Evolutionary conservation across 1,140 invertebrate genomes (phyloP).

Genomic region (Hycleus cichorii): DNA sequence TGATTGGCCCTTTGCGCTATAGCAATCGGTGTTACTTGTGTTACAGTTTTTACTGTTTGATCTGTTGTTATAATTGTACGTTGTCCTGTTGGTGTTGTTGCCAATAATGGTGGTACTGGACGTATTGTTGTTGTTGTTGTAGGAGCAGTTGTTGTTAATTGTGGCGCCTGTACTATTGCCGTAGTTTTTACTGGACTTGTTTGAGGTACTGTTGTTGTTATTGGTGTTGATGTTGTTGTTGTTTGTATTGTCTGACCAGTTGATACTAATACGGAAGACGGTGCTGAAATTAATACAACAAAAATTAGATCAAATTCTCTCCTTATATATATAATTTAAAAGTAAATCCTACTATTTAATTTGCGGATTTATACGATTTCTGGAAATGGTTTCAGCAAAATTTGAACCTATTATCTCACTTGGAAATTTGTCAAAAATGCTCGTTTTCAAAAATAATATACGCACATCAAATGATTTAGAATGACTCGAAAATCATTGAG

Average conservation of each 20-base stretch:
- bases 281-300: background rate
- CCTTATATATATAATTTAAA: no score
- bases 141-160: constrained; percentile 11
- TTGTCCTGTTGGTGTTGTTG: constrained; percentile 30
- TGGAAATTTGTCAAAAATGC: no score
- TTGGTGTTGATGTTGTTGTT: constrained; percentile 12
- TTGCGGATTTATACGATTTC: no score
- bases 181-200: constrained; percentile 39
- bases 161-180: background rate
- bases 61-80: constrained; percentile 28
- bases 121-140: constrained; percentile 35
- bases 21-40: constrained; percentile 23
- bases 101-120: constrained; percentile 34
- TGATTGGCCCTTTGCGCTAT: constrained; percentile 34
- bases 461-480: no score
- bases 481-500: no score
- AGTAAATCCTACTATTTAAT: no score
- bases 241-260: constrained; percentile 20
- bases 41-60: constrained; percentile 19
- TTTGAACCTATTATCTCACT: no score
- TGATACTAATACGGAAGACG: constrained; percentile 3
- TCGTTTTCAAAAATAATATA: no score
- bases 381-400: background rate
- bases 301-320: background rate
- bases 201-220: constrained; percentile 34